Base-by-base conservation (phyloP, 64 coral and sea anemone genomes). In the Anthopleura sola region DNA sequence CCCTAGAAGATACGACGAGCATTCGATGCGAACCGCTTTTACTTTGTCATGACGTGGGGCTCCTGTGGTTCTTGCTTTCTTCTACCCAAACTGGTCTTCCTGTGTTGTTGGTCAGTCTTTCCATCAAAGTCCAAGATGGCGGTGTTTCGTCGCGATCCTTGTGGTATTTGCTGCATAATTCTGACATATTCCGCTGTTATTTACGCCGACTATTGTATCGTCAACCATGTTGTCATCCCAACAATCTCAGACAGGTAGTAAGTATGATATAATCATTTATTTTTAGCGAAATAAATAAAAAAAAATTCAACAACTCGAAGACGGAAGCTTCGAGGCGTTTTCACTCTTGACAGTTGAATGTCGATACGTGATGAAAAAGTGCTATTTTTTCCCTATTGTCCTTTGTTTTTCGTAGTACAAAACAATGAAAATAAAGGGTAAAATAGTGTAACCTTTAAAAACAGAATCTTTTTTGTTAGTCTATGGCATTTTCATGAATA, bases 71-170 rank as follows among this genome's bases (percentile, higher is more conserved):
- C 40, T 44, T 26, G n/a, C n/a, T n/a, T n/a, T n/a, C n/a, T n/a
- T 8, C n/a, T 3, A 66, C 6, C 60, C 24, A n/a, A 66, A 24
- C 31, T 79, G 77, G 77, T 31, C 77, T 26, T 33, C 77, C 78
- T 81, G 78, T 46, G 39, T 38, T 9, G 77, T 24, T 37, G 5
- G 0, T 49, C 77, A 80, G 18, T 18, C 39, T 1, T 48, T 23
- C 32, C 11, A 14, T 15, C 2, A 83, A 56, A 32, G 8, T 8
- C 34, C 82, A 95, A 90, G 66, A 99, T 99, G 97, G 92, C 87
- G 92, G 93, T 94, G 55, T 95, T 99, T 84, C 97, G 84, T 56
- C 94, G 77, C 75, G 97, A 99, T 82, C 97, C 97, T 82, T 99
- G 97, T 75, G 97, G 97, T 34, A 81, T 99, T 75, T 89, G 91